Base-by-base conservation (phyloP, 2,113 vertebrate species). In the Dipodomys spectabilis region DNA sequence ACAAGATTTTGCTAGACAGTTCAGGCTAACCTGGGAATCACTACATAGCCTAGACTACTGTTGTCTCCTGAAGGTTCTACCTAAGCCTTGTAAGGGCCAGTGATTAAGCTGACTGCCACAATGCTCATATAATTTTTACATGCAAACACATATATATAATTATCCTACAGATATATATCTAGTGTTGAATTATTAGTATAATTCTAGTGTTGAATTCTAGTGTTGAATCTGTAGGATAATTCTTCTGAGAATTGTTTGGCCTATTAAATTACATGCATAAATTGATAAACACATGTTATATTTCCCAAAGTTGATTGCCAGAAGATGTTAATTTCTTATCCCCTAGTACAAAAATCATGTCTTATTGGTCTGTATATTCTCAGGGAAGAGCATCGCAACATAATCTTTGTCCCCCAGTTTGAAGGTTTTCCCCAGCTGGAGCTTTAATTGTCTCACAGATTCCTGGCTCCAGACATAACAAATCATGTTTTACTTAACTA, bases 401-500 rank as follows among this genome's bases (percentile, higher is more conserved):
- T 69, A 57, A 57, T 18, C 15, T 86, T n/a, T 82, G 35, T 6
- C 44, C 39, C 28, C 77, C n/a, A 77, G 6, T 1, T n/a, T 12
- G 3, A 82, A 86, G 16, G 8, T 78, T 85, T 75, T 44, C 77
- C 39, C 30, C 30, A 64, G 18, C 2, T 65, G 20, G 19, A 81
- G 8, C 20, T 75, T 68, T 73, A 84, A 5, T 74, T 6, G 73
- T 60, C 57, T 57, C 62, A 78, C 15, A 71, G 30, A n/a, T 13
- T 65, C 19, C 57, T 19, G 27, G 11, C 78, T 53, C 82, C 77
- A 90, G 86, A 75, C 77, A 22, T n/a, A 25, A 80, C 68, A 89
- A 86, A 67, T 28, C 39, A 73, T 60, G 72, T 32, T 90, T 78
- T 68, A 83, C 65, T 94, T 82, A 57, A n/a, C 20, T 87, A 23